Evolutionary conservation across 2,888 invertebrate genomes (phyloP).

Genomic region (Heliconius aoede): DNA sequence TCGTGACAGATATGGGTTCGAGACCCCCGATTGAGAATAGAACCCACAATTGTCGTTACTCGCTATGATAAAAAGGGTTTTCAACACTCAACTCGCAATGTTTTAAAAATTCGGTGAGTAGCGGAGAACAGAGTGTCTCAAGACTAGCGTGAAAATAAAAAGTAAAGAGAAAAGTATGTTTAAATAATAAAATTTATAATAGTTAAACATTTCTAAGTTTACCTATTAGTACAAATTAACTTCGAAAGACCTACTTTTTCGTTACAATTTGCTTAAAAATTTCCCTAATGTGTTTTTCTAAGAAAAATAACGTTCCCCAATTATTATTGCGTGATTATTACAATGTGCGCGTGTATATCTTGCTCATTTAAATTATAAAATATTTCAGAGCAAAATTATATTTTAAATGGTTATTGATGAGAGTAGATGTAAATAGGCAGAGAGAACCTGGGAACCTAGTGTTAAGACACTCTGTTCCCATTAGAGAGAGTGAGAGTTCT

Average conservation of each 20-base stretch:
- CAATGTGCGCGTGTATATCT: neutral
- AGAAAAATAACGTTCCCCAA: conserved; percentile 6
- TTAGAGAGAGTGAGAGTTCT: neutral
- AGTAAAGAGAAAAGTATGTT: neutral
- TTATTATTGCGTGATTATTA: conserved; percentile 11
- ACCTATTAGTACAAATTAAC: neutral
- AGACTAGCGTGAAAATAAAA: neutral
- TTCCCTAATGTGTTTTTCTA: neutral
- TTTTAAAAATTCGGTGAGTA: neutral
- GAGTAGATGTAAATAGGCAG: neutral
- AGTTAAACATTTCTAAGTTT: neutral
- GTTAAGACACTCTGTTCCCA: neutral
- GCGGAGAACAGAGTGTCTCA: neutral
- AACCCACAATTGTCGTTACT: neutral
- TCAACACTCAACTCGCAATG: neutral
- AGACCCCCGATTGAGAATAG: neutral
- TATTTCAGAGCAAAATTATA: neutral
- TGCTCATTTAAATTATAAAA: neutral
- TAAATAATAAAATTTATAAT: no score
- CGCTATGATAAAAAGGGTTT: neutral
- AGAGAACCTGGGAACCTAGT: neutral
- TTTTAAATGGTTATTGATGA: no score
- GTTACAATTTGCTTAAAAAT: neutral
- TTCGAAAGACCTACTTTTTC: neutral
- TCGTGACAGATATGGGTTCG: no score